Base-by-base conservation (phyloP, 2,888 invertebrate genomes). In the Cancer borealis region DNA sequence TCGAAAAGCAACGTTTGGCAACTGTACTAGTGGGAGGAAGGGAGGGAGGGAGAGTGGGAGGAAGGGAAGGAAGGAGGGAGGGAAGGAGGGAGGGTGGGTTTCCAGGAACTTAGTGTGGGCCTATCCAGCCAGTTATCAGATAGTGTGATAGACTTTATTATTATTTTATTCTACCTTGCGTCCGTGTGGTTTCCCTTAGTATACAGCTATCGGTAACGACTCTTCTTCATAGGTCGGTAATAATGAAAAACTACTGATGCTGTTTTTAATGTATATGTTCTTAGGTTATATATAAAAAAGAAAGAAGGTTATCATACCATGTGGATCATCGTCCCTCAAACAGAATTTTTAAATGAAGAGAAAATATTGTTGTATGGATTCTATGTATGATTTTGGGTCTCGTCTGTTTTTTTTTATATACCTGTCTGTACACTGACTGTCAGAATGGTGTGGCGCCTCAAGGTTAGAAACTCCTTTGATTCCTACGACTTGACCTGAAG, bases 21-120 rank as follows among this genome's bases (percentile, higher is more conserved):
- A 84, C 84, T 17, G 39, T 12, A 14, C 84, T 12, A 4, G 39
- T 10, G 26, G 30, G 66, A 17, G 73, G 73, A 26, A 3, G 73
- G n/a, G n/a, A 3, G 73, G 73, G 26, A 1, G 30, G 26, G 73
- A 1, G 26, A 1, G 30, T 3, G 73, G 0, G 66, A 17, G 73
- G 73, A 6, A 3, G 73, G n/a, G n/a, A 3, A 26, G 73, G 26
- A 3, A 8, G 26, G 73, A 54, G 10, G 54, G 12, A 1, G 5
- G 73, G 73, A n/a, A 3, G n/a, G n/a, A 8, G n/a, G 84, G 17
- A 17, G 84, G 84, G 84, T 84, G 39, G 84, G 39, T 39, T 84
- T 84, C 84, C 84, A 84, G 84, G 84, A 84, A 84, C 84, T 39
- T 84, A 39, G 84, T 84, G 84, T 84, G 84, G 84, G 84, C 84